Conservation (phyloP, 2,113 vertebrate species). For the Saccopteryx leptura region DNA sequence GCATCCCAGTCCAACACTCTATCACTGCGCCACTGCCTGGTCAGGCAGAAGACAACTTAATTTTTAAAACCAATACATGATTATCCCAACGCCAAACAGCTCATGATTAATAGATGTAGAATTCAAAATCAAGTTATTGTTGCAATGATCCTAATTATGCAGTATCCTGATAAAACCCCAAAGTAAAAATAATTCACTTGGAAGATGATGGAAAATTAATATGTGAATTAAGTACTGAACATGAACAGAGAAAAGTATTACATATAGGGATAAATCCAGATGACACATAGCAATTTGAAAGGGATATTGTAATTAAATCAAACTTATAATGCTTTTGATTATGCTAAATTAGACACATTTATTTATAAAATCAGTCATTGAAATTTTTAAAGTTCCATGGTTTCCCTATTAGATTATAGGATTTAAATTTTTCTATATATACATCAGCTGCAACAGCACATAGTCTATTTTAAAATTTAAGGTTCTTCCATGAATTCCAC, state of each 20-base stretch:
- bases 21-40: too few relatives aligned
- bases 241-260: background rate
- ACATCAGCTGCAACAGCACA: background rate
- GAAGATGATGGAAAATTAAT: background rate
- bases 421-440: background rate
- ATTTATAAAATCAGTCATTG: background rate
- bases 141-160: background rate
- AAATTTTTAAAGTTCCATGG: background rate
- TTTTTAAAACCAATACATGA: background rate
- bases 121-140: conserved; percentile 32
- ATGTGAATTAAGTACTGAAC: background rate
- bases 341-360: background rate
- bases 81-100: background rate
- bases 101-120: background rate
- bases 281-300: background rate
- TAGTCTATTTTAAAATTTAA: background rate
- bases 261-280: background rate
- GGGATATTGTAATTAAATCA: background rate
- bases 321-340: background rate
- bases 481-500: background rate
- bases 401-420: background rate
- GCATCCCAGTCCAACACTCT: too few relatives aligned
- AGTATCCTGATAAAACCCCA: background rate
- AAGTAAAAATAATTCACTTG: background rate
- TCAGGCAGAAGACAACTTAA: background rate